phyloP scores from a whole-genome alignment of 2,888 invertebrate species.

The Chrysotoxum bicinctum region DNA sequence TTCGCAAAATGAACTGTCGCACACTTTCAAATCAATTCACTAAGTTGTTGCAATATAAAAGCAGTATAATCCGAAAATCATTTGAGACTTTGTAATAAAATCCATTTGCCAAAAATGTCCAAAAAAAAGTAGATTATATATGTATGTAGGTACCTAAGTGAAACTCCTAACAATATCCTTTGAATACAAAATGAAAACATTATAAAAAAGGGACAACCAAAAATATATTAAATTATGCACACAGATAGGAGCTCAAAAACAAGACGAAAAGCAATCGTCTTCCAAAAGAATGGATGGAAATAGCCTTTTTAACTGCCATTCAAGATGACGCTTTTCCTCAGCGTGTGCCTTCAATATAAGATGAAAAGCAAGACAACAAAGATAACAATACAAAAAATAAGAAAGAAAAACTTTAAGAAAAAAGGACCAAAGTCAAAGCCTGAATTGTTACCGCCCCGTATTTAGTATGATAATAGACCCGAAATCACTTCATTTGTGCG shows the following conservation, averaged over 20 bases:
- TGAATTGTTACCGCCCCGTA: conserved; percentile 48
- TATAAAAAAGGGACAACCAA: conserved; percentile 42
- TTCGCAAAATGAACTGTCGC: conserved; percentile 57
- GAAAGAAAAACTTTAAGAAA: conserved; percentile 7
- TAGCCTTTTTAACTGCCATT: conserved; percentile 64
- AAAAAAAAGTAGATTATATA: background rate
- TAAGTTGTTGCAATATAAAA: conserved; percentile 61
- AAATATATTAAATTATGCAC: background rate
- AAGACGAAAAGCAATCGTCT: conserved; percentile 57
- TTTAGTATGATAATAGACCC: conserved; percentile 77
- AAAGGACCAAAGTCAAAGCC: conserved; percentile 36
- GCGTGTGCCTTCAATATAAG: conserved; percentile 28
- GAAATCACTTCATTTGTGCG: conserved; percentile 79
- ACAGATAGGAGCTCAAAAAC: conserved; percentile 2
- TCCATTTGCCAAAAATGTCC: conserved; percentile 45
- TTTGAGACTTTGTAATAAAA: conserved; percentile 54
- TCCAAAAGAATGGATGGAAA: conserved; percentile 50
- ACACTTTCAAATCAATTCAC: conserved; percentile 70
- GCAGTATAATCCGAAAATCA: conserved; percentile 48
- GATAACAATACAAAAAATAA: conserved; percentile 17
- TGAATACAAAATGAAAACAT: conserved; percentile 71
- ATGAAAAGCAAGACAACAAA: background rate
- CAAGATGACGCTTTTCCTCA: conserved; percentile 55
- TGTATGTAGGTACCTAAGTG: background rate
- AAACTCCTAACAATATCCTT: conserved; percentile 61